Conservation (phyloP, 2,797 vertebrate genomes). For the Takifugu rubripes region DNA sequence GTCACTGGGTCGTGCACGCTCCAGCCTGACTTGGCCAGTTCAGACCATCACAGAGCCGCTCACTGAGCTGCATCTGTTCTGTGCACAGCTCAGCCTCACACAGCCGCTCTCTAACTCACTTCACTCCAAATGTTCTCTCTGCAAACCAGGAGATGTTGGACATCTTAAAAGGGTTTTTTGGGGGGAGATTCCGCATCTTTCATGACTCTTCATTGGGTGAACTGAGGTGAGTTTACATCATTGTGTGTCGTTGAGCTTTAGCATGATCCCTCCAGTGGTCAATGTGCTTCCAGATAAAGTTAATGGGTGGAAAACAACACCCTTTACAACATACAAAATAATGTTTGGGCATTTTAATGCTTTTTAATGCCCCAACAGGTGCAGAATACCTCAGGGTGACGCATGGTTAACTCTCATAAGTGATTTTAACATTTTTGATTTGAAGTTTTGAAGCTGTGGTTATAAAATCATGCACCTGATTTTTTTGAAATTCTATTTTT, state of each 20-base stretch:
- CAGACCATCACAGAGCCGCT: slow-evolving; percentile 14
- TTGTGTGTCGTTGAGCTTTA: background rate
- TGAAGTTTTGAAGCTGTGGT: background rate
- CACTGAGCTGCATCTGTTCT: slow-evolving; percentile 42
- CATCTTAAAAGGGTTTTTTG: too few relatives aligned
- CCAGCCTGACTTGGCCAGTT: background rate
- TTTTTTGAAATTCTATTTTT: slow-evolving; percentile 3
- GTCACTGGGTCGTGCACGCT: background rate
- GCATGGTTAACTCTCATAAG: background rate
- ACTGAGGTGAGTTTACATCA: slow-evolving; percentile 35
- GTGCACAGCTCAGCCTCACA: slow-evolving; percentile 14
- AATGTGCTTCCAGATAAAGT: too few relatives aligned
- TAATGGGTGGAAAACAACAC: background rate
- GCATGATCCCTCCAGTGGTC: too few relatives aligned
- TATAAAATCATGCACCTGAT: background rate
- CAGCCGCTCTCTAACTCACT: background rate
- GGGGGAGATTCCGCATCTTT: rapidly evolving
- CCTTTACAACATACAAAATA: background rate
- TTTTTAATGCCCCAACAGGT: background rate
- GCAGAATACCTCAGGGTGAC: background rate
- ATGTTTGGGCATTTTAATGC: background rate
- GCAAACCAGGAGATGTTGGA: too few relatives aligned
- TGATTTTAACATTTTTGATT: background rate
- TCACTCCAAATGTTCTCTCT: too few relatives aligned
- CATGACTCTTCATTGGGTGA: slow-evolving; percentile 1